Evolutionary conservation across 2,888 invertebrate genomes (phyloP).

Genomic region (Epinotia demarniana): DNA sequence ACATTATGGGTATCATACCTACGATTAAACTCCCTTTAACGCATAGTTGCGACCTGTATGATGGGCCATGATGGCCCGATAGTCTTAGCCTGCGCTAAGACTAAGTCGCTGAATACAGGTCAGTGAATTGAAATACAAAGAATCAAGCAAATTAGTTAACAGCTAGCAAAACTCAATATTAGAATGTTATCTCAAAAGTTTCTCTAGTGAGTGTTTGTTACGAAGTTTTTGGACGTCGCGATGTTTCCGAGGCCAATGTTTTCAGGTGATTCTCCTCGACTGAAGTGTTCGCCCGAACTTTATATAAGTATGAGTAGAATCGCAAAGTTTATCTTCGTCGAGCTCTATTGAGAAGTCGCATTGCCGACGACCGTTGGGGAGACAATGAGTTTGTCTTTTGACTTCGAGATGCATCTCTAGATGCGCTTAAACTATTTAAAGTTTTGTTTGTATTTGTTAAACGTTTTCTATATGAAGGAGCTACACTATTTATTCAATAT

Average conservation of each 20-base stretch:
- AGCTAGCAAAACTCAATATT: constrained; percentile 16
- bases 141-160: constrained; percentile 12
- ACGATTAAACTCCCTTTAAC: no score
- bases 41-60: no score
- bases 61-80: no score
- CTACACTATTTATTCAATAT: no score
- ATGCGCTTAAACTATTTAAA: constrained; percentile 62
- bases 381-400: constrained; percentile 74
- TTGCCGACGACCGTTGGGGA: constrained; percentile 62
- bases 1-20: no score
- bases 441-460: constrained; percentile 52
- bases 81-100: no score
- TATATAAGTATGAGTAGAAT: constrained; percentile 68
- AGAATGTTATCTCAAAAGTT: constrained; percentile 34
- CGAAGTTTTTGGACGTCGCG: constrained; percentile 63
- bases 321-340: constrained; percentile 67
- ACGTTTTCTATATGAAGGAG: constrained; percentile 51
- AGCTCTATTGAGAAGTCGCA: constrained; percentile 69
- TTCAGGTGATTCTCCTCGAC: constrained; percentile 69
- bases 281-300: constrained; percentile 65
- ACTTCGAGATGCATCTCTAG: constrained; percentile 66
- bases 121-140: neutral
- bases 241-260: constrained; percentile 66
- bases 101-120: neutral
- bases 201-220: constrained; percentile 57